Evolutionary conservation across 2,797 vertebrate species (phyloP).

Genomic region (Phalanger gymnotis): DNA sequence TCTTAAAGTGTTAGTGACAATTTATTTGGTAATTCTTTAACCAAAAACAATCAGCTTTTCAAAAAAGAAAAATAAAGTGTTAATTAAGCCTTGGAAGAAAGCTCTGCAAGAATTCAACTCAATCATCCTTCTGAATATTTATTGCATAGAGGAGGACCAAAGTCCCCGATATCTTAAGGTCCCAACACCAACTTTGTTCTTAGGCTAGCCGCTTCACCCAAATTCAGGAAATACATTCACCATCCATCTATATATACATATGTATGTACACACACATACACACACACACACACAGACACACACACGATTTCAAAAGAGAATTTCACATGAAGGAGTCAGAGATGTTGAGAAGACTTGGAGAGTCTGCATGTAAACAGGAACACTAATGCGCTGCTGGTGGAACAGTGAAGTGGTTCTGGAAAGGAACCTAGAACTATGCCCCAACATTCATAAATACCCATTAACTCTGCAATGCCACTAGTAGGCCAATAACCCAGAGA

Average conservation of each 20-base stretch:
- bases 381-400: background rate
- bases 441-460: background rate
- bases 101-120: conserved; percentile 18
- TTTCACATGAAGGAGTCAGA: background rate
- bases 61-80: background rate
- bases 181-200: background rate
- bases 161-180: background rate
- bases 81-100: background rate
- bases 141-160: background rate
- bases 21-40: background rate
- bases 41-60: background rate
- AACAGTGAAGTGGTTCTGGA: background rate
- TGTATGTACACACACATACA: too few relatives aligned
- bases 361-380: background rate
- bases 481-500: background rate
- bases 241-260: background rate
- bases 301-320: background rate
- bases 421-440: background rate
- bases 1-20: background rate
- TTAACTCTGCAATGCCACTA: background rate
- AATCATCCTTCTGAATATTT: background rate
- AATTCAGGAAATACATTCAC: background rate
- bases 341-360: background rate
- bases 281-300: background rate
- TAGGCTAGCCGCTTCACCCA: background rate